Evolutionary conservation across 2,888 invertebrate genomes (phyloP), one percentile per base, ranked within the genome.

Genomic region (Drosophila ochracea): DNA sequence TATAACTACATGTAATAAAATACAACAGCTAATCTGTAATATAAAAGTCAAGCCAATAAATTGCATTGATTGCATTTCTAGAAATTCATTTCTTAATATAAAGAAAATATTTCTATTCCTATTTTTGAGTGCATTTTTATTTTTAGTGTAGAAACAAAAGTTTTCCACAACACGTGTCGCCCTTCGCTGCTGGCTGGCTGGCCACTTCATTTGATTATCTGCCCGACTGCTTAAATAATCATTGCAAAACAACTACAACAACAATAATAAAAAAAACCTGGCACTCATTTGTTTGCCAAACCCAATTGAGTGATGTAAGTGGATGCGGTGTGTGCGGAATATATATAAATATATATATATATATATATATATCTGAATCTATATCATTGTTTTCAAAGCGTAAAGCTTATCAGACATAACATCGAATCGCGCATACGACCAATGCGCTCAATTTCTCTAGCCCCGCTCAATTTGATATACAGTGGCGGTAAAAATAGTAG

Each of bases 261-360:
- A 47, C 0, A 47, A 47, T 9, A 25, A 47, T 16, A 47, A 43
- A 57, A 67, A 47, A 31, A 71, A 65, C 62, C 52, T 63, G 19
- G 19, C 55, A 55, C 37, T 55, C 37, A 73, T 74, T 83, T 87
- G 85, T 84, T 84, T 83, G 86, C 66, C 82, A 82, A 82, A 76
- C 82, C 77, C 71, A 61, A 64, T 57, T 53, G 55, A 57, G 73
- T 84, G 84, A 86, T 84, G 80, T 82, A 86, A 84, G 82, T 70
- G 61, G 62, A 33, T 54, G 52, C 28, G 53, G 30, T 54, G 33
- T 62, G n/a, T 43, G n/a, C 25, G 31, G 59, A 49, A 21, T 49
- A 47, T 3, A 6, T 21, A n/a, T 21, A 21, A 21, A 13, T 11
- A 13, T 47, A 47, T 13, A 13, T 47, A 21, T 13, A 13, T 21